Evolutionary conservation across 2,113 vertebrate species (phyloP), one percentile per base, ranked within the genome.

Genomic region (Sarotherodon lohbergeri): DNA sequence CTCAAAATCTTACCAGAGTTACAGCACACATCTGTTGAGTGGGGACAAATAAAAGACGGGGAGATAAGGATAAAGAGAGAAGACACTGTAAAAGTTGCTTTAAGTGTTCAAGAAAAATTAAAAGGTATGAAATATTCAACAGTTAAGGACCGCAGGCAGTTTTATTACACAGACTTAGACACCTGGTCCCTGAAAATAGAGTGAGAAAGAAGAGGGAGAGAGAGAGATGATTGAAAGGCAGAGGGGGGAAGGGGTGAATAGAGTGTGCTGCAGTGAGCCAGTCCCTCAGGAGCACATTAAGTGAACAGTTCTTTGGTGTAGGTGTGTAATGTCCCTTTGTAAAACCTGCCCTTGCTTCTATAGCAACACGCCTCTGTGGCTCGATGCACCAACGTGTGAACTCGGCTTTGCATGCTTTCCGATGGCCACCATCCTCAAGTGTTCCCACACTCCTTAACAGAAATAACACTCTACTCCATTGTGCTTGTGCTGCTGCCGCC

Each of bases 251-350:
- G 54, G 88, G 52, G 79, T 86, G 94, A 93, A 91, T 79, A 86
- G 87, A 84, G 71, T 86, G 89, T 88, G 78, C 91, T 89, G 92
- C 92, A 86, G 89, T 92, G 90, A 92, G 88, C 84, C 81, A 80
- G 89, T 93, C 91, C 92, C 92, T 81, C 71, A 83, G 92, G 92
- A 95, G 80, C 89, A 93, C 92, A 92, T 94, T 93, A 93, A 95
- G 88, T 94, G 93, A 95, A 95, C 91, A 94, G 87, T 95, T 91
- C 80, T 94, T 93, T 92, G 90, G 84, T 92, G 95, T 95, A 93
- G 94, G 93, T 95, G 94, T 95, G 93, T 95, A 89, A 93, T 93
- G 95, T 96, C 92, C 91, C 93, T 95, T 95, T 92, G 84, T 94
- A 93, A 95, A 94, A 91, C 82, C 90, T 92, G 88, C 86, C 89